Conservation (phyloP, 2,113 vertebrate genomes). For the Gasterosteus aculeatus region DNA sequence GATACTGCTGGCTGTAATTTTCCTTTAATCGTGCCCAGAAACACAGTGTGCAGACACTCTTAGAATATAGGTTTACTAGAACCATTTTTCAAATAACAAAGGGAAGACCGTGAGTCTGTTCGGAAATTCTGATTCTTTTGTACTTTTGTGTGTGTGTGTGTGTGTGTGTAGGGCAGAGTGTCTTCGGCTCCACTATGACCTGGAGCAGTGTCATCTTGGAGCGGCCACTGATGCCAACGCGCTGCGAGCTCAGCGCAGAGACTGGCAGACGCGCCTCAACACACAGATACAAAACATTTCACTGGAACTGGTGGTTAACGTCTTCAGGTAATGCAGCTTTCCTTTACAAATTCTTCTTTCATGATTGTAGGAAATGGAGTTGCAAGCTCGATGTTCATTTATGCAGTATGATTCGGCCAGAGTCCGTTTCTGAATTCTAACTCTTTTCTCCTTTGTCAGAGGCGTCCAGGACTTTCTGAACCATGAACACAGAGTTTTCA, state of each 20-base stretch:
- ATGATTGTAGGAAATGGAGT: background rate
- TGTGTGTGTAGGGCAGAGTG: slow-evolving; percentile 79
- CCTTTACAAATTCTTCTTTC: background rate
- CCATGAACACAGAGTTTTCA: slow-evolving; percentile 95
- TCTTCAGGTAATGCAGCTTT: slow-evolving; percentile 85
- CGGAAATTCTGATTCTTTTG: background rate
- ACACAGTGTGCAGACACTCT: background rate
- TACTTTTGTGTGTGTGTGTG: background rate
- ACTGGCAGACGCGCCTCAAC: slow-evolving; percentile 90
- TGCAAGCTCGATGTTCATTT: background rate
- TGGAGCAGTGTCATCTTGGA: slow-evolving; percentile 85
- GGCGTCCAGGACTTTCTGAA: slow-evolving; percentile 93
- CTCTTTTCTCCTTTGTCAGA: slow-evolving; percentile 68
- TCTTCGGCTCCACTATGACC: slow-evolving; percentile 89
- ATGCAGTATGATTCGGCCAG: background rate
- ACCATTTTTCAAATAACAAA: slow-evolving; percentile 20
- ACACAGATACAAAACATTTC: slow-evolving; percentile 84
- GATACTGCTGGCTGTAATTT: background rate
- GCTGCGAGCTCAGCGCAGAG: slow-evolving; percentile 77
- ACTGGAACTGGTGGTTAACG: slow-evolving; percentile 90
- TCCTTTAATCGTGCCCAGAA: background rate
- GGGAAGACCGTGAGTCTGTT: background rate
- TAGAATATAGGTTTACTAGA: background rate
- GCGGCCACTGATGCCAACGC: slow-evolving; percentile 82
- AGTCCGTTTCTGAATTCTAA: background rate